Evolutionary conservation across 2,797 vertebrate species (phyloP), one percentile per base, ranked within the genome.

Genomic region (Novumbra hubbsi): DNA sequence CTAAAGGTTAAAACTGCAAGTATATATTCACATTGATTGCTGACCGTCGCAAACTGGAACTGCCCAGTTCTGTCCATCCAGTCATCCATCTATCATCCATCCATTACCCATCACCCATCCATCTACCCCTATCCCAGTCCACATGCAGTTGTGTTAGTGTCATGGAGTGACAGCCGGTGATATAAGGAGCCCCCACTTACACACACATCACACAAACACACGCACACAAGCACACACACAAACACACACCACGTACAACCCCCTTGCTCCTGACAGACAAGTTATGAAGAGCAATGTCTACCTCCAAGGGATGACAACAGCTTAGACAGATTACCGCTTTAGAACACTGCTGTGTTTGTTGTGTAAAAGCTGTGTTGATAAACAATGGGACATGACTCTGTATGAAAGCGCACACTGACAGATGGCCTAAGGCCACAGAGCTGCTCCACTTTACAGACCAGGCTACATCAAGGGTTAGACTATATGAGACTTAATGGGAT

Each of bases 281-380:
- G 88, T 88, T 88, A 90, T 92, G 92, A 93, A 93, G 91, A 93
- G 92, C 88, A 93, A 92, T 92, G 94, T 94, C 91, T 88, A 85
- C 80, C 88, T 91, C 92, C 80, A 84, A 86, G 90, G 89, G 91
- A 90, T 92, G 86, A 90, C 89, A 89, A 90, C 84, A 92, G 78
- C 85, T 92, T 90, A 89, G 87, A 87, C 91, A 91, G 92, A 93
- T 94, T 93, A 93, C 90, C 90, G 88, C 87, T 84, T 65, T 17
- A 74, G 92, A 88, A 92, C 89, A 89, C 88, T 89, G 88, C 89
- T 85, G 93, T 93, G 90, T 92, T 93, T 91, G 91, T 88, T 86
- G 88, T 93, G 86, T 91, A 91, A 92, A 94, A 87, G 80, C 87
- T 85, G 83, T 92, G 91, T 93, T 93, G 88, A 90, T 90, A 92